Conservation (phyloP, 2,113 vertebrate genomes). For the Hypocryptadius cinnamomeus region DNA sequence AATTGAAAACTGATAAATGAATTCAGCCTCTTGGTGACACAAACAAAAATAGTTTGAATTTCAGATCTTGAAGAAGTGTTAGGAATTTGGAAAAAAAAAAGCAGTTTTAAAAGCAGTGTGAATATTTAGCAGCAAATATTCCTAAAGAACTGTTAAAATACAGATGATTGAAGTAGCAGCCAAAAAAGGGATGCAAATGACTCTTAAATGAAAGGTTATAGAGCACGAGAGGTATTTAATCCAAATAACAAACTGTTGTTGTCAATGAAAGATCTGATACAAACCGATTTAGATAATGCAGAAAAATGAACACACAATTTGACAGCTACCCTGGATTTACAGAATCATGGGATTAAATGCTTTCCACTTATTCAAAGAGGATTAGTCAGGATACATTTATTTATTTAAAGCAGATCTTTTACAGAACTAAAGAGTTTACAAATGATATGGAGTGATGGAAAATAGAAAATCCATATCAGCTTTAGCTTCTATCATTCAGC, state of each 20-base stretch:
- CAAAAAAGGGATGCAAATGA: slow-evolving; percentile 42
- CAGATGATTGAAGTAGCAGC: slow-evolving; percentile 45
- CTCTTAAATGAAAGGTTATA: slow-evolving; percentile 47
- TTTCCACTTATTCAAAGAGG: slow-evolving; percentile 71
- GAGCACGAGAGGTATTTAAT: slow-evolving; percentile 27
- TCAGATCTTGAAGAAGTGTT: slow-evolving; percentile 1
- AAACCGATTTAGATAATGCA: slow-evolving; percentile 61
- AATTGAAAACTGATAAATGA: slow-evolving; percentile 53
- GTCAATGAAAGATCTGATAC: slow-evolving; percentile 56
- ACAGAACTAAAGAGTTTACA: slow-evolving; percentile 68
- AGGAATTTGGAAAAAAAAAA: background rate
- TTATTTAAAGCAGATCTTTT: slow-evolving; percentile 70
- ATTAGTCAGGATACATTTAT: slow-evolving; percentile 70
- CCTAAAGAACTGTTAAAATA: slow-evolving; percentile 45
- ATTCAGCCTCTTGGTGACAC: slow-evolving; percentile 18
- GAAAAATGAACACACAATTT: slow-evolving; percentile 70
- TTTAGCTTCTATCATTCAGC: slow-evolving; percentile 62
- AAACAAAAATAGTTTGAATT: slow-evolving; percentile 49
- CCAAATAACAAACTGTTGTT: slow-evolving; percentile 52
- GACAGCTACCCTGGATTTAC: slow-evolving; percentile 64
- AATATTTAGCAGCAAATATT: slow-evolving; percentile 37
- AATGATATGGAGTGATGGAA: slow-evolving; percentile 50
- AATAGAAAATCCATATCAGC: slow-evolving; percentile 66
- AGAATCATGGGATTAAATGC: slow-evolving; percentile 67
- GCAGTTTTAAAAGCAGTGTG: background rate